Evolutionary conservation across 2,797 vertebrate genomes (phyloP), one percentile per base, ranked within the genome.

Genomic region (Pipistrellus kuhlii): DNA sequence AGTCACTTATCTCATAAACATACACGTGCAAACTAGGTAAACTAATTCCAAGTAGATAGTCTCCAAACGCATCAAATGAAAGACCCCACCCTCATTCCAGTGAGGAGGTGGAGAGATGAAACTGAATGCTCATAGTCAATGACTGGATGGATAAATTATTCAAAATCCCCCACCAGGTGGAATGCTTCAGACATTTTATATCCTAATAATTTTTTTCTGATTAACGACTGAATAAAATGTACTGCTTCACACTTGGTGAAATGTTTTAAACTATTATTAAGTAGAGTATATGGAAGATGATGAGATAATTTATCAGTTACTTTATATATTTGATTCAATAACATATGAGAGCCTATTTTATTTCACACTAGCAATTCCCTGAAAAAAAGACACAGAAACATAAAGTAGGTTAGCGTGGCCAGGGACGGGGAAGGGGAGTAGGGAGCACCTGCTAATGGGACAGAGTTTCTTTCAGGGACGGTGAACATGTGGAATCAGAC

Each of bases 371-470:
- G 30, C 4, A n/a, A 27, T 27, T 76, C 72, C 66, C 2, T 85
- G 46, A 80, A 44, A 55, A 55, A 84, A 76, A 86, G 9, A 12
- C 15, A 35, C 23, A 21, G 64, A 44, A 9, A 86, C 44, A 66
- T 0, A 8, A 6, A 80, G 77, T 14, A 78, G 41, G 41, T 25
- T 1, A 18, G 44, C 0, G 0, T 1, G 0, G 4, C 17, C 8
- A 14, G 41, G 30, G 8, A 3, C 10, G 9, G 21, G 23, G 51
- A 8, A 57, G 20, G 30, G 35, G 21, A 25, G 17, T 1, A 46
- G 27, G 18, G 30, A 25, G 3, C 8, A 32, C 35, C 68, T 9
- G n/a, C 32, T 66, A 69, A n/a, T 0, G 13, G 20, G 59, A 30
- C 0, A 0, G 23, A 3, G 27, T 32, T 41, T 83, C 77, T 35